Evolutionary conservation across 2,797 vertebrate species (phyloP).

Genomic region (Coccyzus lansbergi): DNA sequence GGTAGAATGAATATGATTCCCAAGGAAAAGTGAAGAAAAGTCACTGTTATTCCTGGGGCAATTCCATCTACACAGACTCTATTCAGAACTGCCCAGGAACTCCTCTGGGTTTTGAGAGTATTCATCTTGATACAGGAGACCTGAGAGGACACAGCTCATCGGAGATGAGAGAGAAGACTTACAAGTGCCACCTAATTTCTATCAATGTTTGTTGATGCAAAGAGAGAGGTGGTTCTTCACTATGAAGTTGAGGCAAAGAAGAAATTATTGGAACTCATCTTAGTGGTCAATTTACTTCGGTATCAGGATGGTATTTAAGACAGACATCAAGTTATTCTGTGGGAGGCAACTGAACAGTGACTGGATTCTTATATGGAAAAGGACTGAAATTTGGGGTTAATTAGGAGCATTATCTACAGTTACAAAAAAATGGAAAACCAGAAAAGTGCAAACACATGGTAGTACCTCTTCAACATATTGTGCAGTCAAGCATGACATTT

Average conservation of each 20-base stretch:
- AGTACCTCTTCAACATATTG: not conserved
- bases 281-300: not conserved
- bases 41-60: not conserved
- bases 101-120: not conserved
- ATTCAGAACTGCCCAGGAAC: not conserved
- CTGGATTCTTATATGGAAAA: not conserved
- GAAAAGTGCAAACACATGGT: not conserved
- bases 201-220: not conserved
- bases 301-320: not conserved
- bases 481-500: not conserved
- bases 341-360: not conserved
- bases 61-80: not conserved
- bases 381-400: not conserved
- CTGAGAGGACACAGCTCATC: not conserved
- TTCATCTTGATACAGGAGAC: not conserved
- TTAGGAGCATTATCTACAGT: not conserved
- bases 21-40: not conserved
- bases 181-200: not conserved
- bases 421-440: not conserved
- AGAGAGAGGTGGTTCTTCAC: not conserved
- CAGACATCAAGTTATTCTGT: not conserved
- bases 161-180: not conserved
- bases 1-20: not conserved
- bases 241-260: not conserved
- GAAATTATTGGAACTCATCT: not conserved